Conservation (phyloP, 2,113 vertebrate genomes). For the Pedionomus torquatus region DNA sequence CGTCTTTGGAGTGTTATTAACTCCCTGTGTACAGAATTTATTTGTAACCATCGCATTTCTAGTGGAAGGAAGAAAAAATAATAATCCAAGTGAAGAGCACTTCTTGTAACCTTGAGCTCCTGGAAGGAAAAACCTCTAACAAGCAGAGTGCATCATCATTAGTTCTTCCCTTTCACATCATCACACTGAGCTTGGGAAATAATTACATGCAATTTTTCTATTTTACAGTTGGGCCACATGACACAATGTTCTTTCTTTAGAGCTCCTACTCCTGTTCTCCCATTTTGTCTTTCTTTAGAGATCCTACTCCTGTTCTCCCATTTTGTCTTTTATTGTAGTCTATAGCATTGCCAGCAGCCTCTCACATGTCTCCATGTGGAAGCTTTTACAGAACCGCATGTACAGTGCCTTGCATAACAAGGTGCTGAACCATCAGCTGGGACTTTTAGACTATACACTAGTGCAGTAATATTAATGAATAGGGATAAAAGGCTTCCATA, state of each 20-base stretch:
- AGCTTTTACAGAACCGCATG: background rate
- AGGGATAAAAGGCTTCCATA: background rate
- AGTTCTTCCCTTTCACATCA: conserved; percentile 77
- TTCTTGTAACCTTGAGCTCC: conserved; percentile 74
- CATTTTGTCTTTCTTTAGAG: conserved; percentile 64
- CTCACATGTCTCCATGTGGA: conserved; percentile 41
- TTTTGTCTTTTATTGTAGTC: conserved; percentile 61
- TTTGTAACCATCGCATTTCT: conserved; percentile 43
- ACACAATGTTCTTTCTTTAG: conserved; percentile 72
- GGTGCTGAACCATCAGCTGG: background rate
- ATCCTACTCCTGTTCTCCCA: conserved; percentile 49
- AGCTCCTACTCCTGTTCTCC: conserved; percentile 48
- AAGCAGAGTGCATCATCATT: conserved; percentile 81
- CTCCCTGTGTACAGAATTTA: conserved; percentile 68
- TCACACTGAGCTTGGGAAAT: conserved; percentile 75
- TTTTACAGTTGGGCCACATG: conserved; percentile 81
- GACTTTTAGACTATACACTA: background rate
- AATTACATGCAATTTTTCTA: conserved; percentile 85
- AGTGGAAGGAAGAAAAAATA: conserved; percentile 13
- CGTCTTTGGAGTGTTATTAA: conserved; percentile 69
- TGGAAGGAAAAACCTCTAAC: conserved; percentile 78
- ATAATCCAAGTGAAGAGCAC: conserved; percentile 31
- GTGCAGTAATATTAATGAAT: background rate
- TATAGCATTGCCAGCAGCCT: conserved; percentile 35
- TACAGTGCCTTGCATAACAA: background rate